Evolutionary conservation across 2,113 vertebrate species (phyloP), one percentile per base, ranked within the genome.

Genomic region (Apaloderma vittatum): DNA sequence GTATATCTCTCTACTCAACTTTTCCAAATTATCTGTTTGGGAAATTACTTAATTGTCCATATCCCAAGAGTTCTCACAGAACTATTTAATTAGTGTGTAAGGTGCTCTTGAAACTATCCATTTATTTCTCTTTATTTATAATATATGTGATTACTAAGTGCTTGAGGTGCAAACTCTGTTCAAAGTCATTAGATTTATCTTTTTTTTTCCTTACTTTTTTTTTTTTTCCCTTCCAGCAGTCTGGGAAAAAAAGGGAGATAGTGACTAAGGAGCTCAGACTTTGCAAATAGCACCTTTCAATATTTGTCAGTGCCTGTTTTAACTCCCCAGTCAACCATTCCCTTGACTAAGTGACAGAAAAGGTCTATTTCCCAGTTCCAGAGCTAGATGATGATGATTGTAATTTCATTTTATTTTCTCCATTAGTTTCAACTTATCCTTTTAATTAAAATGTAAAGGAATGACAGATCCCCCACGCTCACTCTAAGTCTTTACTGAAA

Each of bases 401-500:
- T 67, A 76, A 94, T 84, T 91, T 95, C 71, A 82, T 96, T 83
- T 52, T 82, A 93, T 94, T 97, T 96, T 92, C 72, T 51, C 54
- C 63, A 61, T 95, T 96, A 92, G 67, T 92, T 92, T 97, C 86
- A 95, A 83, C 54, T 66, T 94, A 89, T 88, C 49, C 86, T 96
- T 97, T 96, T 97, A 97, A 97, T 97, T 97, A 97, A 94, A 79
- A 78, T 82, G 23, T 89, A 92, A 87, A 96, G 55, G 90, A 92
- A 91, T 91, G 88, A 86, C 91, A 95, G 58, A 70, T 96, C 80
- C 18, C 92, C 70, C 85, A 52, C 76, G 48, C 46, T 96, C 59
- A 20, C 11, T 34, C 78, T 88, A 91, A 81, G 71, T 86, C 85
- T 97, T 91, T 68, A 82, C 29, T 83, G 70, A 76, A 93, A 93